A percentile compares a stretch with the other conserved stretches of the same genome.
phyloP scores from a whole-genome alignment of 2,888 invertebrate species.

The Achlya flavicornis region DNA sequence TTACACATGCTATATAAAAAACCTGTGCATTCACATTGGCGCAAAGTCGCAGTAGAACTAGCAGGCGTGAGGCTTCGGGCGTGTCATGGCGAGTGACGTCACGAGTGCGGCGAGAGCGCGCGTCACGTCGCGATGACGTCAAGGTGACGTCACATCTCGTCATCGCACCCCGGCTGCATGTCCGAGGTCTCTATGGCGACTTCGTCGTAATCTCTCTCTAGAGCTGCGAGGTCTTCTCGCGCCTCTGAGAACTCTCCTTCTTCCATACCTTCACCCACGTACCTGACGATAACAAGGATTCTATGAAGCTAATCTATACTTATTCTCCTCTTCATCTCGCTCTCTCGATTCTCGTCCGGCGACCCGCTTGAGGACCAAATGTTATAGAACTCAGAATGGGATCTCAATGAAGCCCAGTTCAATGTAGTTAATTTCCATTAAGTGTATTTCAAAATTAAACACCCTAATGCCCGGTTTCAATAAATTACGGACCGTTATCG shows the following conservation, averaged over 20 bases:
- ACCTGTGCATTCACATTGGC: neutral
- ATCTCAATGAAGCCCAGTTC: no score
- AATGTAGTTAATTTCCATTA: no score
- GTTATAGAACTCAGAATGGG: no score
- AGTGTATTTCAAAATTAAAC: no score
- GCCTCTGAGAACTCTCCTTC: constrained; percentile 93
- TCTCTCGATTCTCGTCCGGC: no score
- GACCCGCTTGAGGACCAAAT: no score
- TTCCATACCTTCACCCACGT: constrained; percentile 92
- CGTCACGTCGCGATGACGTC: neutral
- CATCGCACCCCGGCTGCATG: constrained; percentile 68
- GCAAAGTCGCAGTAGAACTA: constrained; percentile 19
- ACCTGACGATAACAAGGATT: constrained; percentile 76
- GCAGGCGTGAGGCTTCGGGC: neutral
- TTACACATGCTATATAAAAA: neutral
- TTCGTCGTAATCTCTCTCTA: constrained; percentile 90
- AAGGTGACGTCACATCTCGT: constrained; percentile 63
- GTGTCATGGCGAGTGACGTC: constrained; percentile 24
- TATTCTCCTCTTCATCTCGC: no score
- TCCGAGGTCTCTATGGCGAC: constrained; percentile 86
- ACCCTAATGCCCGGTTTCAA: no score
- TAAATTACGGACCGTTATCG: no score
- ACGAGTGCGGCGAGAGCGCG: constrained; percentile 13
- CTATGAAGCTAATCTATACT: neutral
- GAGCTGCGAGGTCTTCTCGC: constrained; percentile 89